phyloP scores from a whole-genome alignment of 2,113 vertebrate genomes.

The Cebidichthys violaceus region DNA sequence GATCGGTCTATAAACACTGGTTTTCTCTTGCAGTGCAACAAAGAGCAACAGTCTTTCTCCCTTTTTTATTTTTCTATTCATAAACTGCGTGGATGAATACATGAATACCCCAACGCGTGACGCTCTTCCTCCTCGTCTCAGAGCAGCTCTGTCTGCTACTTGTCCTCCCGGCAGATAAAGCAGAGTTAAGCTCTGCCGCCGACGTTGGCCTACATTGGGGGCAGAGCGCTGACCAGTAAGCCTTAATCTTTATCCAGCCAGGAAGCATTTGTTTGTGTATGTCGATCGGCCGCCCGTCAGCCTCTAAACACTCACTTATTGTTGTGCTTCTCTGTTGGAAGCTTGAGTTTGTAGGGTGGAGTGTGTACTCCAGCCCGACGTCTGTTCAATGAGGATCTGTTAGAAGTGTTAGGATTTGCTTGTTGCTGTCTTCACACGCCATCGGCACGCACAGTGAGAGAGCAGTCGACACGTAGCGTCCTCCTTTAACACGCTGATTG shows the following conservation, averaged over 20 bases:
- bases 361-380: neutral
- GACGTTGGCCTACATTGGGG: slow-evolving; percentile 50
- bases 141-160: neutral
- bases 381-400: neutral
- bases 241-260: slow-evolving; percentile 46
- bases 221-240: slow-evolving; percentile 33
- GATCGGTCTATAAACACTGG: neutral
- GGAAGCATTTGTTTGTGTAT: slow-evolving; percentile 29
- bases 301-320: neutral
- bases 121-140: neutral
- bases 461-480: neutral
- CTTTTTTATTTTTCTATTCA: no score
- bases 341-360: neutral
- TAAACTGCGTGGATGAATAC: neutral
- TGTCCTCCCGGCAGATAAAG: slow-evolving; percentile 46
- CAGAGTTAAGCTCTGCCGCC: slow-evolving; percentile 56
- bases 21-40: neutral
- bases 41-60: neutral
- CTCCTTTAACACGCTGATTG: neutral
- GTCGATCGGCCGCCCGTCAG: neutral
- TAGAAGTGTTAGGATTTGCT: neutral
- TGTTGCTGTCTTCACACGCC: neutral
- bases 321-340: neutral
- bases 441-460: neutral
- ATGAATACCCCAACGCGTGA: neutral